A percentile compares a stretch with the other conserved stretches of the same genome.
Conservation (phyloP, 1,140 invertebrate species). For the Plutomurus gul region DNA sequence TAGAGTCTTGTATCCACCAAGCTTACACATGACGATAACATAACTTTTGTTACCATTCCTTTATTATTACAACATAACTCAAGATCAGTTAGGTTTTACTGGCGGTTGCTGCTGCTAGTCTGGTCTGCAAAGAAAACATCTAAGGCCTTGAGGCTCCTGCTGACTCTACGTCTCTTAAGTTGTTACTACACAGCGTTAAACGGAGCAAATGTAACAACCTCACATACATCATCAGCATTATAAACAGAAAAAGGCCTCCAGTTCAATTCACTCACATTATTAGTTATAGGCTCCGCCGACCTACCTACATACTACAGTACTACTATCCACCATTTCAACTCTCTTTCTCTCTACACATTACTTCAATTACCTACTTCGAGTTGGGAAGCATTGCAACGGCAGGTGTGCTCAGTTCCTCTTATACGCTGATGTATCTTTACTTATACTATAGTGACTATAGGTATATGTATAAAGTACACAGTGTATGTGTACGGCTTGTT, state of each 20-base stretch:
- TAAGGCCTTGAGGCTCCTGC: slow-evolving; percentile 8
- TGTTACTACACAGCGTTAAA: slow-evolving; percentile 16
- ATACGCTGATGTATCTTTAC: not conserved
- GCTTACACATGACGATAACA: slow-evolving; percentile 14
- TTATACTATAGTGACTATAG: not conserved
- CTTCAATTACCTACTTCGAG: not conserved
- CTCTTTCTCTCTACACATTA: not conserved
- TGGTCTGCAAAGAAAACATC: slow-evolving; percentile 26
- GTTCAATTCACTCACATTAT: not conserved
- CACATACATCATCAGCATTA: slow-evolving; percentile 24
- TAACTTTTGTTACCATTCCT: slow-evolving; percentile 25
- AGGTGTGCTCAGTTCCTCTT: slow-evolving; percentile 3
- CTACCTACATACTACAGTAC: not conserved
- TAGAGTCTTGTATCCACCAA: too few relatives aligned
- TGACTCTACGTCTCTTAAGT: slow-evolving; percentile 28
- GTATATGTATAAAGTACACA: too few relatives aligned
- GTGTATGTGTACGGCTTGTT: too few relatives aligned
- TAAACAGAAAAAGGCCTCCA: slow-evolving; percentile 13
- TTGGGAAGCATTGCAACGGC: slow-evolving; percentile 3
- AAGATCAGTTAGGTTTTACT: slow-evolving; percentile 7
- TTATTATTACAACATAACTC: slow-evolving; percentile 16
- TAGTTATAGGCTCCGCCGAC: not conserved
- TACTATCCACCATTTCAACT: too few relatives aligned
- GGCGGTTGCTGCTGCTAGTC: not conserved
- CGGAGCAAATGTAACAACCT: slow-evolving; percentile 6